These are phyloP conservation scores for Cosmopolites sordidus DNA, from an alignment of 2,888 invertebrate species.

Conservation along the genomic window DNA sequence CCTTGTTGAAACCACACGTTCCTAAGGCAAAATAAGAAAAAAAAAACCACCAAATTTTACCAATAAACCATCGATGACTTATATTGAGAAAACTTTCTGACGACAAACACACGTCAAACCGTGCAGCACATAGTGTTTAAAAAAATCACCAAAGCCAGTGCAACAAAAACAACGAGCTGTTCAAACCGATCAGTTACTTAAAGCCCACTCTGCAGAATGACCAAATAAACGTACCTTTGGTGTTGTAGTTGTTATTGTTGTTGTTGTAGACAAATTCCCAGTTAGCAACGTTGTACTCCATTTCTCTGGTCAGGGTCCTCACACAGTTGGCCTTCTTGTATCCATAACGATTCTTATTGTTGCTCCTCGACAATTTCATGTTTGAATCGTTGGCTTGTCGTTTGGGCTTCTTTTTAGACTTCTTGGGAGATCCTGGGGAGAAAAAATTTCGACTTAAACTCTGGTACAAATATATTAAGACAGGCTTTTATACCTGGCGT, in stretches of 20 bases:
- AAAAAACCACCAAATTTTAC: too few species aligned
- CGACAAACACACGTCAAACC: too few species aligned
- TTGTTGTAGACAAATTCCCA: slow-evolving; percentile 53
- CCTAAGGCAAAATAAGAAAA: too few species aligned
- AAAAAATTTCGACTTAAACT: not conserved
- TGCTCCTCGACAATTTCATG: slow-evolving; percentile 12
- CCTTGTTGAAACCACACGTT: too few species aligned
- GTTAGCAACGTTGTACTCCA: slow-evolving; percentile 50
- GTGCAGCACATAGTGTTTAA: too few species aligned
- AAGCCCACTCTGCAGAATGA: too few species aligned
- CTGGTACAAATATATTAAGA: slow-evolving; percentile 17
- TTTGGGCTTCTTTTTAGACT: slow-evolving; percentile 16
- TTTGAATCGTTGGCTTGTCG: slow-evolving; percentile 5
- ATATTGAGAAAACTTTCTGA: too few species aligned
- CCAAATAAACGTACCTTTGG: slow-evolving; percentile 7
- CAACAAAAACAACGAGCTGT: too few species aligned
- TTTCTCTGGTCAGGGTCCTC: slow-evolving; percentile 26
- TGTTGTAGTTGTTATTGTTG: slow-evolving; percentile 31
- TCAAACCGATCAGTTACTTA: too few species aligned
- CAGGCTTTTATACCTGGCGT: slow-evolving; percentile 30
- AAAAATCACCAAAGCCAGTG: too few species aligned
- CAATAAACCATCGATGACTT: too few species aligned
- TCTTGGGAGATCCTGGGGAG: slow-evolving; percentile 21
- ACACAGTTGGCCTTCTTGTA: slow-evolving; percentile 24
- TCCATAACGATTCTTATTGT: slow-evolving; percentile 33